Evolutionary conservation across 35 echinoderm and acorn worm species (phyloP).

Genomic region (Patiria miniata): DNA sequence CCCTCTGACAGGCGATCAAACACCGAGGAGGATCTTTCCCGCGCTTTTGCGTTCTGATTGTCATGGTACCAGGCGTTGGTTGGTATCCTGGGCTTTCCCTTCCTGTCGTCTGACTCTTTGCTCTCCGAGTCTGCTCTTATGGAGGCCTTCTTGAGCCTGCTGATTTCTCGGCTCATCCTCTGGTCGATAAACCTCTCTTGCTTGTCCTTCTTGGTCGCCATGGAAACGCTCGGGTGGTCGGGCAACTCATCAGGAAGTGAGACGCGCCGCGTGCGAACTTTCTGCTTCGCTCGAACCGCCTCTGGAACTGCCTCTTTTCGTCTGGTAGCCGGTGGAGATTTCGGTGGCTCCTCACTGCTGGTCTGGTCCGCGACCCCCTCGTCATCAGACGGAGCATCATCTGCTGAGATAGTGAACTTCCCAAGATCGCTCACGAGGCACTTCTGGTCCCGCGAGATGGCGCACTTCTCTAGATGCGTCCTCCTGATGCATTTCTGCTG

Average conservation of each 20-base stretch:
- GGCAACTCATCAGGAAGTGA: background rate
- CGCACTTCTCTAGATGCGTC: background rate
- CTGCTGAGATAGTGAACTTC: background rate
- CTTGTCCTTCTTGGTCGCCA: background rate
- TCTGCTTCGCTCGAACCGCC: background rate
- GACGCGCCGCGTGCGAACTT: background rate
- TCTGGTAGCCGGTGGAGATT: background rate
- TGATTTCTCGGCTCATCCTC: background rate
- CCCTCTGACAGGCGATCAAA: conserved; percentile 25
- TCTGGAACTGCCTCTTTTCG: background rate
- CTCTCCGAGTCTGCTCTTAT: background rate
- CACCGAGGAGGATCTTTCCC: conserved; percentile 12
- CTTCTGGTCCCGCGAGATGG: background rate
- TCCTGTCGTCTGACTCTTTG: background rate
- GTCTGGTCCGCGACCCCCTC: background rate
- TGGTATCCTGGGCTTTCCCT: background rate
- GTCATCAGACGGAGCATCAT: background rate
- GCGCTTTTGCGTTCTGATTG: conserved; percentile 7
- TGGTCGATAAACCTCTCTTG: background rate
- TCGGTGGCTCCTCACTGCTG: background rate
- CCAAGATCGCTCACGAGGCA: background rate
- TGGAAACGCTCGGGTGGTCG: background rate
- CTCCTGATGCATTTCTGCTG: conserved; percentile 1
- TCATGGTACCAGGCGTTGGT: conserved; percentile 18
- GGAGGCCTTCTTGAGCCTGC: background rate